Base-by-base conservation (phyloP, 92 coral and sea anemone genomes). In the Galaxea fascicularis region DNA sequence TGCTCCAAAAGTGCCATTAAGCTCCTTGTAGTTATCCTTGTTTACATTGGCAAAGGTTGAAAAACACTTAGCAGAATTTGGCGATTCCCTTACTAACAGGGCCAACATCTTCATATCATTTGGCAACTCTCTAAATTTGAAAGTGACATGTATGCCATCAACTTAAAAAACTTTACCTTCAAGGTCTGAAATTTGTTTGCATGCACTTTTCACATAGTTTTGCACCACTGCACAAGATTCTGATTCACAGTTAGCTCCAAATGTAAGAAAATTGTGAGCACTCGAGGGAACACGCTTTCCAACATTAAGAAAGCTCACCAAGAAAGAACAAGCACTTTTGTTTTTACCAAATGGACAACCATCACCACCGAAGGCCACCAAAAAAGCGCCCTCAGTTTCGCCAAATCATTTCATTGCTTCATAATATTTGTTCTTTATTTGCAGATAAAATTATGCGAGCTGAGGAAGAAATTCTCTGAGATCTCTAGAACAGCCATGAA, bases 301-400 rank as follows among this genome's bases (percentile, higher is more conserved):
- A 17, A 63, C 80, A 85, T 91, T 91, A 29, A 91, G 39, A 57
- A 91, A 86, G 56, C 91, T 86, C 28, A 89, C 83, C 22, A 86
- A 78, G 67, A 94, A 89, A 10, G 93, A 91, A 54, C 95, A 94
- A 8, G 92, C 95, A 57, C 85, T 88, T 56, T 89, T 92, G 26
- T 76, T 26, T 73, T 94, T 94, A 5, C 98, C 97, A 79, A 91
- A 88, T 51, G 94, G 97, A 71, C 91, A 68, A 22, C 91, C 91
- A 73, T 93, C 94, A 14, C 94, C 85, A 31, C 96, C 96, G 73
- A 93, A 90, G 15, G 94, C 94, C 60, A 93, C 84, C 45, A 82
- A 27, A 65, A 93, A 91, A 11, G 85, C 88, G 24, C 94, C 90
- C 31, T 89, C 93, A 5, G 93, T 91, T 30, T 91, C 86, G 16